Base-by-base conservation (phyloP, 2,113 vertebrate genomes). In the Ptilonorhynchus violaceus region DNA sequence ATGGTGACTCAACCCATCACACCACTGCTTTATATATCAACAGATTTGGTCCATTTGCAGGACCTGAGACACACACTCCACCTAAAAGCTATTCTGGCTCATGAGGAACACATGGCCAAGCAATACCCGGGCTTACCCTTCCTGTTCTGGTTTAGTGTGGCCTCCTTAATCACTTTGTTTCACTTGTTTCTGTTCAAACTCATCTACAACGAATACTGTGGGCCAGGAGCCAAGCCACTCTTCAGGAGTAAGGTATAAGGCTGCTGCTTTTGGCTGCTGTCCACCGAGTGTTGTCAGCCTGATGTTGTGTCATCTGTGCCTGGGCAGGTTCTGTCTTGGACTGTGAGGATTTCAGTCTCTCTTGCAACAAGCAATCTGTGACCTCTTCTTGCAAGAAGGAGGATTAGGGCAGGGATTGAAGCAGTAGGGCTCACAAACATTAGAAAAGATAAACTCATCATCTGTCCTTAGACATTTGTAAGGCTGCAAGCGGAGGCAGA, bases 171-270 rank as follows among this genome's bases (percentile, higher is more conserved):
- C 97, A 99, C 99, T 1, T 98, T 99, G 69, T 99, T 99, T 98
- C 99, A 99, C 97, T 98, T 99, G 50, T 99, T 99, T 98, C 98
- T 99, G 94, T 99, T 99, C 98, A 99, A 99, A 96, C 99, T 99
- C 92, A 99, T 99, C 96, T 99, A 99, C 98, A 99, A 99, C 0
- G 99, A 99, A 96, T 99, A 99, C 95, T 99, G 99, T 10, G 99
- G 99, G 79, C 99, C 99, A 0, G 99, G 99, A 11, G 99, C 99
- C 83, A 99, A 99, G 98, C 99, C 99, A 0, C 98, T 99, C 98
- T 99, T 99, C 98, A 98, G 99, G 97, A 99, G 99, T 95, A 99
- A 99, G 99, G 99, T 99, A 98, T 99, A 98, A 97, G 89, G 89
- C 81, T 72, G 64, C 68, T 56, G 59, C 59, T 79, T 70, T 27